Evolutionary conservation across 1,140 invertebrate species (phyloP), one percentile per base, ranked within the genome.

Genomic region (Conopomorpha cramerella): DNA sequence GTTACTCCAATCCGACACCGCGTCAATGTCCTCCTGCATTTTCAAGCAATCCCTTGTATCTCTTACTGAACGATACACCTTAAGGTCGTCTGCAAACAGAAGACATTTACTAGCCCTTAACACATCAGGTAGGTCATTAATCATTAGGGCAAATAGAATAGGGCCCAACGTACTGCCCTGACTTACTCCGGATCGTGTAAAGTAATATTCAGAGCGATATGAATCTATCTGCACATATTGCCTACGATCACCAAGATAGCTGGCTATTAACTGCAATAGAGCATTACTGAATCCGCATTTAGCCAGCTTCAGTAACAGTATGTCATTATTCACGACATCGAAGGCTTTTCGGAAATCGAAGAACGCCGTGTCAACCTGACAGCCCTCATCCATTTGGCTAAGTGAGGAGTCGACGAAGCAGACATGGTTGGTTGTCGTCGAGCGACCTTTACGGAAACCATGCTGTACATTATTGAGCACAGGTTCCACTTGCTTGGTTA

Each of bases 281-380:
- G 17, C 23, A 3, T 4, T 8, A 11, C 11, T 12, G 23, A 33
- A 33, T n/a, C 31, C 31, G 12, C 17, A 8, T 10, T 17, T 3
- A 10, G 16, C 17, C 4, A 33, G 14, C 23, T 33, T 33, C 23
- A 18, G 17, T 2, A 33, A n/a, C 7, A 33, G 12, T 2, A 33
- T 12, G 13, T 33, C 31, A 13, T 33, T 33, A 19, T 33, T 13
- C 11, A 33, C 31, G 7, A 3, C 3, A 13, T 33, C 31, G 13
- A 33, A 33, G 6, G 31, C 31, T 19, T 33, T 33, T 7, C 11
- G 3, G 23, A 18, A 33, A 13, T 33, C 31, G 11, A 33, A 33
- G 12, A 19, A 33, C 2, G 23, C 7, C 11, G 17, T 19, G 7
- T 33, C 31, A 2, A 33, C 16, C 11, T 33, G 31, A 2, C 3